Evolutionary conservation across 2,113 vertebrate genomes (phyloP).

Genomic region (Corythoichthys intestinalis): DNA sequence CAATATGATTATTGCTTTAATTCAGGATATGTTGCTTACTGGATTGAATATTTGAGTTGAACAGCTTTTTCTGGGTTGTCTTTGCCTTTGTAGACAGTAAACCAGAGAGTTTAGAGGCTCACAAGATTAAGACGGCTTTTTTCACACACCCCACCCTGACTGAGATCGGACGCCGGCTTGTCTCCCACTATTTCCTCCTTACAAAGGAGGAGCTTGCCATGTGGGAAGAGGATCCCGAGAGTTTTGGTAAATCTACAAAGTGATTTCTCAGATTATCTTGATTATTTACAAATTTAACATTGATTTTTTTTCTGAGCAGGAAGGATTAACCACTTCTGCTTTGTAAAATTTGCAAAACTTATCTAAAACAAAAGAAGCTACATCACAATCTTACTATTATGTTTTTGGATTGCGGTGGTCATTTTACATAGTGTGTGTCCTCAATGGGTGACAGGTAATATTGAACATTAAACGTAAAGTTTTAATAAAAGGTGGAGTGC

Average conservation of each 20-base stretch:
- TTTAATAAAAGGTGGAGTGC: no score
- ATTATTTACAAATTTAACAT: slow-evolving; percentile 10
- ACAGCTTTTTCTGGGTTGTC: not conserved
- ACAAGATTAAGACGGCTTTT: slow-evolving; percentile 91
- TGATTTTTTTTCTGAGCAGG: not conserved
- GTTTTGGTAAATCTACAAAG: slow-evolving; percentile 80
- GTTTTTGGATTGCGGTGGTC: no score
- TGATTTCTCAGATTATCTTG: slow-evolving; percentile 16
- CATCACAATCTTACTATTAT: no score
- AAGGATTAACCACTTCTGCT: not conserved
- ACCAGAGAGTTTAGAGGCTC: slow-evolving; percentile 91
- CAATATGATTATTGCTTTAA: not conserved
- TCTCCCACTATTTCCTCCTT: slow-evolving; percentile 93
- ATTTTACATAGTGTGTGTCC: no score
- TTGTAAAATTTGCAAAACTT: slow-evolving; percentile 1
- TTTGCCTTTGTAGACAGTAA: slow-evolving; percentile 80
- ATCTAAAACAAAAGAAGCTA: not conserved
- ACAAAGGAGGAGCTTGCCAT: slow-evolving; percentile 90
- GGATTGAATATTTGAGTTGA: not conserved
- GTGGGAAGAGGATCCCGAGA: slow-evolving; percentile 99
- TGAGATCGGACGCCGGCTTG: slow-evolving; percentile 90
- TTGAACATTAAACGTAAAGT: no score
- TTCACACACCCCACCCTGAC: slow-evolving; percentile 92
- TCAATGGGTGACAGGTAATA: no score
- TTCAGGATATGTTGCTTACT: not conserved